These are phyloP conservation scores for Melanotaenia pygmaea DNA, from an alignment of 2,797 vertebrate genomes.

Conservation along the genomic window DNA sequence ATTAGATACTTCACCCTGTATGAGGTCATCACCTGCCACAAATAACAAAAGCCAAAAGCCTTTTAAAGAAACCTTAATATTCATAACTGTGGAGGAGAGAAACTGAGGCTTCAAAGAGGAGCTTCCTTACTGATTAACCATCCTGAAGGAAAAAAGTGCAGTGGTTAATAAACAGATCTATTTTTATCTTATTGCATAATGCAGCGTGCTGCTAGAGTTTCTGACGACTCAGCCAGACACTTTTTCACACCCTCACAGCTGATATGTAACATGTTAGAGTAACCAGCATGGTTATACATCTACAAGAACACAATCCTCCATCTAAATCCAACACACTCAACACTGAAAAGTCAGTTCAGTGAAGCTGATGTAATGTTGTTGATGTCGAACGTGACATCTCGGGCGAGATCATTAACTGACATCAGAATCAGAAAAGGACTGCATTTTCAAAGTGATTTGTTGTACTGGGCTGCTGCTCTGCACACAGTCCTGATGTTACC, in stretches of 20 bases:
- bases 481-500: constrained; percentile 75
- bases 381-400: background rate
- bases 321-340: background rate
- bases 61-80: background rate
- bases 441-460: constrained; percentile 41
- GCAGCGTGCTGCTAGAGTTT: constrained; percentile 24
- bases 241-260: constrained; percentile 17
- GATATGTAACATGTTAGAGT: background rate
- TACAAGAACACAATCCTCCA: background rate
- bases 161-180: constrained; percentile 39
- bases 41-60: background rate
- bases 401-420: constrained; percentile 14
- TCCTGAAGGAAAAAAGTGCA: constrained; percentile 10
- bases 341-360: background rate
- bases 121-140: constrained; percentile 11
- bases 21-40: constrained; percentile 22
- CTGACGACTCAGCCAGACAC: constrained; percentile 6
- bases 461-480: constrained; percentile 46
- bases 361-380: background rate
- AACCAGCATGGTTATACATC: background rate
- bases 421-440: constrained; percentile 34
- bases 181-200: constrained; percentile 50
- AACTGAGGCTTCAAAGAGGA: constrained; percentile 9
- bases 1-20: constrained; percentile 20
- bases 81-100: constrained; percentile 3